Conservation (phyloP, 2,888 invertebrate genomes). For the Apamea sordens region DNA sequence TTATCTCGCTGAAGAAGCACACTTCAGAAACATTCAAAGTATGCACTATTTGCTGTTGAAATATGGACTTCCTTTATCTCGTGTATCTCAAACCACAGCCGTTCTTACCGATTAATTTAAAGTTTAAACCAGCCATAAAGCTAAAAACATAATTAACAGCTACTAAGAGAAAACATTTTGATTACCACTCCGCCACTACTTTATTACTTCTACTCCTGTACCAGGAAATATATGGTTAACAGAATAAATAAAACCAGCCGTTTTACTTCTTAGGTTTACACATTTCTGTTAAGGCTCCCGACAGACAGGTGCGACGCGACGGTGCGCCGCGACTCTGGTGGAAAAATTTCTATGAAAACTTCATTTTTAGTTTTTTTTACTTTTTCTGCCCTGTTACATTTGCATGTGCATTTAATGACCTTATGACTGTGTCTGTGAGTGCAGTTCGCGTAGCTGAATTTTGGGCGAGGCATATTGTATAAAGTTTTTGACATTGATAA, state of each 20-base stretch:
- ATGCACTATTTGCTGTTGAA: background rate
- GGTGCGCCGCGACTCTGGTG: background rate
- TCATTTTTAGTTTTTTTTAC: background rate
- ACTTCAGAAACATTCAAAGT: no score
- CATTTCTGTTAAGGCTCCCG: conserved; percentile 38
- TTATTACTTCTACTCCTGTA: conserved; percentile 53
- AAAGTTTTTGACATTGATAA: background rate
- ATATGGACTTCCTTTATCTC: background rate
- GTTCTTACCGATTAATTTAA: conserved; percentile 22
- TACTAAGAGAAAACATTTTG: conserved; percentile 53
- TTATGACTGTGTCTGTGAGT: background rate
- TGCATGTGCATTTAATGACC: background rate
- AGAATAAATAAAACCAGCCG: conserved; percentile 59
- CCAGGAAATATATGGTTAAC: conserved; percentile 59
- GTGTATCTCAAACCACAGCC: conserved; percentile 13
- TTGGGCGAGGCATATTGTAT: background rate
- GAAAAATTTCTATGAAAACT: background rate
- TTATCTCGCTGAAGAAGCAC: background rate
- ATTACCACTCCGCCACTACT: conserved; percentile 51
- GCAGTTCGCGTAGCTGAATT: background rate
- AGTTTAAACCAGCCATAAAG: conserved; percentile 41
- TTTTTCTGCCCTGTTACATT: background rate
- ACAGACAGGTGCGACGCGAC: background rate
- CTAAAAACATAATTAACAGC: conserved; percentile 55
- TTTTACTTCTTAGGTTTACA: conserved; percentile 57